Base-by-base conservation (phyloP, 2,797 vertebrate genomes). In the Miichthys miiuy region DNA sequence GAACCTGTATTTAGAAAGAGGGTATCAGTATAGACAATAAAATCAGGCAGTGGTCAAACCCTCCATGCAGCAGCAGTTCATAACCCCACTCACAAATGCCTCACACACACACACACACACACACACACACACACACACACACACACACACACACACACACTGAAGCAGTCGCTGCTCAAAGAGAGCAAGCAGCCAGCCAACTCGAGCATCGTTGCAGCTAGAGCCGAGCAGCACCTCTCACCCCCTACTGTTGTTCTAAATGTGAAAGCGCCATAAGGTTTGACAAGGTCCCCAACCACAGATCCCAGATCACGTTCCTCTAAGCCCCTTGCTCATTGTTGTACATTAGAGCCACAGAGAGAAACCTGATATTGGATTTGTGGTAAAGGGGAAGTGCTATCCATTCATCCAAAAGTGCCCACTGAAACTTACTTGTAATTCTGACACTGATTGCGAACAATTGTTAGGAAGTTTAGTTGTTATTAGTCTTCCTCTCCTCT, bases 361-460 rank as follows among this genome's bases (percentile, higher is more conserved):
- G 91, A 84, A 91, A 94, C 81, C 76, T 17, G 82, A 92, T 79
- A 79, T 82, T 67, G 78, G 83, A 80, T 75, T 86, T 87, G 90
- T 67, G 87, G 90, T 84, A 23, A 65, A 62, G 64, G 68, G 77
- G 86, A 90, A 88, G 89, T 81, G 81, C 80, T 75, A 34, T 80
- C 84, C 79, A 75, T 88, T 86, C 70, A 80, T 84, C 70, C 68
- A 88, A 92, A 91, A 90, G 84, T 91, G 91, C 82, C 88, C 86
- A 88, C 89, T 89, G 75, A 87, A 85, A 80, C 75, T 65, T 72
- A 30, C 80, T 87, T 80, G 81, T 88, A 81, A 73, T 90, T 86
- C 68, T 90, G 84, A 90, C 90, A 87, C 65, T 82, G 75, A 88
- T 87, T 92, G 81, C 47, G 55, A 85, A 20, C 74, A 68, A 41